phyloP scores from a whole-genome alignment of 2,113 vertebrate genomes.

The Heloderma charlesbogerti region DNA sequence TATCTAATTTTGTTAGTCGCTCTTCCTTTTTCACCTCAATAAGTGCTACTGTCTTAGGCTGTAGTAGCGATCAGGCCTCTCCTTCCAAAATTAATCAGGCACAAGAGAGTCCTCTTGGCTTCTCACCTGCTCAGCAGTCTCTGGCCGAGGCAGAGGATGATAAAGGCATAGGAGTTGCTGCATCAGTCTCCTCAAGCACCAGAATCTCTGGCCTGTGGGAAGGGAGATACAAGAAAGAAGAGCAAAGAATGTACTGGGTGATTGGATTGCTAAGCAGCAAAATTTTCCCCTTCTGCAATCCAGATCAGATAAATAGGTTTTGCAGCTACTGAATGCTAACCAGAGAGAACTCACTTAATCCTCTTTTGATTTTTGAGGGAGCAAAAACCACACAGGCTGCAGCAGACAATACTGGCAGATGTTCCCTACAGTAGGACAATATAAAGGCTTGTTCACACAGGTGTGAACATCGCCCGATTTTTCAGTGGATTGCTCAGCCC shows the following conservation, averaged over 20 bases:
- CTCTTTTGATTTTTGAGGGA: background rate
- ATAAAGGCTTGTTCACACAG: background rate
- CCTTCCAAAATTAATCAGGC: background rate
- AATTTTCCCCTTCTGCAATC: background rate
- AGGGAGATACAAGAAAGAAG: conserved; percentile 41
- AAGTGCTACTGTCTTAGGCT: background rate
- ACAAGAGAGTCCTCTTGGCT: background rate
- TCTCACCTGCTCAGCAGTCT: conserved; percentile 63
- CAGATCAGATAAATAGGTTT: conserved; percentile 12
- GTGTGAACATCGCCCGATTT: background rate
- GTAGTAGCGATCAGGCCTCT: background rate
- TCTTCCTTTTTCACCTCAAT: background rate
- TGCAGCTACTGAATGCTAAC: fast-evolving
- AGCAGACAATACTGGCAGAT: background rate
- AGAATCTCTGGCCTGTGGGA: conserved; percentile 47
- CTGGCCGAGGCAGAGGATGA: conserved; percentile 29
- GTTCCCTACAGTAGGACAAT: background rate
- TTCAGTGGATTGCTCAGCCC: background rate
- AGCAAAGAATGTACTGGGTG: conserved; percentile 8
- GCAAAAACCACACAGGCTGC: background rate
- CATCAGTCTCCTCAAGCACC: conserved; percentile 62
- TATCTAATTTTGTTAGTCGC: too few relatives aligned
- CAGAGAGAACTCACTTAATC: background rate
- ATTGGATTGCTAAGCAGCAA: background rate
- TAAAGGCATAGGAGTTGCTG: conserved; percentile 61